phyloP scores from a whole-genome alignment of 2,113 vertebrate genomes.

The Chlorodrepanis virens region DNA sequence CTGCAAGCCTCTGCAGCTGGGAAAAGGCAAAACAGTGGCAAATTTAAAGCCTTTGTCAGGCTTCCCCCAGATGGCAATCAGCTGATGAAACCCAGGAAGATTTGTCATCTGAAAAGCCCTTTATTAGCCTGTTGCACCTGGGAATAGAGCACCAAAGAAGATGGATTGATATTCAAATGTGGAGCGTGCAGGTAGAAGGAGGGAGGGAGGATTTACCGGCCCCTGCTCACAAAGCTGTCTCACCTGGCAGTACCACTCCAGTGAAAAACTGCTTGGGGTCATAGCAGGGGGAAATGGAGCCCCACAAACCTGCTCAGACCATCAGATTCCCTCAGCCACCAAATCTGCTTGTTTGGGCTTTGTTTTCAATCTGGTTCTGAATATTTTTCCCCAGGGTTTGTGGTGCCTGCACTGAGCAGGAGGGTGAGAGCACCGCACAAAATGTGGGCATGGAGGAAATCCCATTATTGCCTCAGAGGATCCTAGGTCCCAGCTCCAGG shows the following conservation, averaged over 20 bases:
- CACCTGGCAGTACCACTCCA: background rate
- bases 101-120: background rate
- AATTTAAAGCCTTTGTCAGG: constrained; percentile 62
- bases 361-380: background rate
- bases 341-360: background rate
- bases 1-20: constrained; percentile 6
- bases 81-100: constrained; percentile 10
- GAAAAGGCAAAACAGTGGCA: background rate
- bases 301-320: background rate
- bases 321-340: background rate
- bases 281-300: background rate
- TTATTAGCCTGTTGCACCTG: constrained; percentile 24
- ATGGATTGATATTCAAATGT: background rate
- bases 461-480: rapidly evolving
- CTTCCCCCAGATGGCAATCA: constrained; percentile 53
- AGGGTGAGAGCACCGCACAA: background rate
- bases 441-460: background rate
- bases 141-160: background rate
- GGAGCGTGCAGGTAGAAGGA: background rate
- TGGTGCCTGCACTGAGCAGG: background rate
- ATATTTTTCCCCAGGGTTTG: background rate
- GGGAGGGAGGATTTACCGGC: background rate
- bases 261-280: background rate
- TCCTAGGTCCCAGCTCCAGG: background rate
- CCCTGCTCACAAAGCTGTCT: background rate